Evolutionary conservation across 2,888 invertebrate genomes (phyloP), one percentile per base, ranked within the genome.

Genomic region (Globia sparganii): DNA sequence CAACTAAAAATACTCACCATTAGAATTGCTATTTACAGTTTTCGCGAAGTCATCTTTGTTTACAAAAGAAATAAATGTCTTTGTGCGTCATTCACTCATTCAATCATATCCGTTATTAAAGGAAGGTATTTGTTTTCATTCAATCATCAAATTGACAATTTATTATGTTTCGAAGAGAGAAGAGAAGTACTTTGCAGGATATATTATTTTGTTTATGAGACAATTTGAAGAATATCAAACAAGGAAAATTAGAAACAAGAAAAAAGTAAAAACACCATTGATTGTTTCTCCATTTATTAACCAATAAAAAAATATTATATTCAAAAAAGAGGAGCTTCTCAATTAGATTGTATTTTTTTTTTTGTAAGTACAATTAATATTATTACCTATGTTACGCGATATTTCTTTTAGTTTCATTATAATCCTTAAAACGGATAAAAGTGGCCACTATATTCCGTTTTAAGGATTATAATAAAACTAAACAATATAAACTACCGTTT

Each of bases 81-180:
- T 72, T 72, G 37, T 67, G 9, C 65, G 53, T 74, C 71, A 59
- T 66, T 77, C 78, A 77, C 9, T 77, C 65, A 61, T 58, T 79
- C 46, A 80, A 56, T 76, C 40, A 69, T 77, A 59, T 64, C 46
- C 34, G 28, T 31, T 80, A 28, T 28, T 28, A 56, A 67, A 64
- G n/a, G 28, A 43, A 71, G 67, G 21, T 64, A 66, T 71, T 31
- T 46, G 62, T 75, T 85, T 72, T 64, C 74, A 82, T 78, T 82
- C 40, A 78, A 78, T 78, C 72, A 72, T 46, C 53, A 64, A 76
- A 56, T 34, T 9, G 62, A 31, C 66, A 67, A 70, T 78, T 82
- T 69, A 77, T 72, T 84, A 43, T 64, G 31, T 58, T 76, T 76
- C n/a, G 6, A 72, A 72, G 11, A 64, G 21, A n/a, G n/a, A n/a